Conservation (phyloP, 1,140 invertebrate species). For the Drosophila kohkoa region DNA sequence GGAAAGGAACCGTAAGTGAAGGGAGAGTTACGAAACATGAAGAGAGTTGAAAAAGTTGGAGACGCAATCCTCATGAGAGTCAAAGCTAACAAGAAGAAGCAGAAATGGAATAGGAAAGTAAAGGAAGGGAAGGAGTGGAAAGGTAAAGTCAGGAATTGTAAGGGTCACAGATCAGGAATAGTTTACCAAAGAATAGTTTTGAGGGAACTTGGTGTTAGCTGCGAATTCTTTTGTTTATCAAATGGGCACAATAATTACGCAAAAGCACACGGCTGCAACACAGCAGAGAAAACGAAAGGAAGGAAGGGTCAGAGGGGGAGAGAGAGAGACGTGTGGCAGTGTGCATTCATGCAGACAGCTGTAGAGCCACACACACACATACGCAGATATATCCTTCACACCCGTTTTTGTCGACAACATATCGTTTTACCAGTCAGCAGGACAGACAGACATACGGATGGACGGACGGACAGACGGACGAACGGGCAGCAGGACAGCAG, state of each 20-base stretch:
- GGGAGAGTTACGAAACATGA: too few relatives aligned
- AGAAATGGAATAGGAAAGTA: too few relatives aligned
- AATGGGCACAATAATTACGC: slow-evolving; percentile 49
- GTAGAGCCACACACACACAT: background rate
- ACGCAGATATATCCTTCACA: background rate
- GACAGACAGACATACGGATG: too few relatives aligned
- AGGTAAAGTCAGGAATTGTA: too few relatives aligned
- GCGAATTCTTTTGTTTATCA: slow-evolving; percentile 40
- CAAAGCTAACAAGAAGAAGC: too few relatives aligned
- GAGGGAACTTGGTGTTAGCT: background rate
- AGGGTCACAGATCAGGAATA: too few relatives aligned
- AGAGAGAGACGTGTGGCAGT: slow-evolving; percentile 1
- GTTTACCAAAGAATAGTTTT: slow-evolving; percentile 16
- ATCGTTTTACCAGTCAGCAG: slow-evolving; percentile 40
- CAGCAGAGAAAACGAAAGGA: background rate
- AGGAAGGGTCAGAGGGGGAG: too few relatives aligned
- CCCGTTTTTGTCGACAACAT: slow-evolving; percentile 34
- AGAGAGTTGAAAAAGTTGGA: too few relatives aligned
- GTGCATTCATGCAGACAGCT: slow-evolving; percentile 46
- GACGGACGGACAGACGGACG: background rate
- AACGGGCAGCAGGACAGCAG: background rate
- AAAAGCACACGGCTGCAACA: slow-evolving; percentile 15
- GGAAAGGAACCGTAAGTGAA: too few relatives aligned
- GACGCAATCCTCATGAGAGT: too few relatives aligned
- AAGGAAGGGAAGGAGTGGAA: too few relatives aligned